Base-by-base conservation (phyloP, 2,888 invertebrate species). In the Malthinus seriepunctatus region DNA sequence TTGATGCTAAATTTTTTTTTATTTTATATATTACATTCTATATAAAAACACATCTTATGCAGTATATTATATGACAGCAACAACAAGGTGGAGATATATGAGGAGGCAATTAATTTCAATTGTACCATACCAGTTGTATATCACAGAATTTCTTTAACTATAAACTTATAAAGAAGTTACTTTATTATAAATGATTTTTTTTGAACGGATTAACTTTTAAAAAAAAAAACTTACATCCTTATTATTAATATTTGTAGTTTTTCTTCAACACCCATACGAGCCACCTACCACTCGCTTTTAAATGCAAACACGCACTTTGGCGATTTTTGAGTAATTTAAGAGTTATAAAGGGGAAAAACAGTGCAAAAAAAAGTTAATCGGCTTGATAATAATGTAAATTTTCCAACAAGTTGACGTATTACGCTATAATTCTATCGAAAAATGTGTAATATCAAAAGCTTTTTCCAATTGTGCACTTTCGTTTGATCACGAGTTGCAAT, bases 61-160 rank as follows among this genome's bases (percentile, higher is more conserved):
- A 23, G 23, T 23, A 23, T 23, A 23, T 23, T 23, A 23, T 23
- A 23, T 66, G 66, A 66, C 67, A 66, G 63, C 61, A 56, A 51
- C 60, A 65, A 64, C 67, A 55, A 66, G 65, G 63, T 63, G 51
- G 59, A 66, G 66, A 69, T 69, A 67, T 64, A 68, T 69, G 67
- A 65, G 63, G 63, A 60, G 60, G 65, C 63, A 68, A 69, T 69
- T 69, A 69, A 69, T 68, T 67, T 68, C 67, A 67, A 69, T 67
- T 69, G 67, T 67, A 62, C 59, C 63, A 60, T 63, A 64, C 56
- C 50, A 60, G 63, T 61, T 67, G 66, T 65, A 63, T 55, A 62
- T 63, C 63, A 63, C 56, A 60, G 67, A 66, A 65, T 57, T 59
- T 52, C 49, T 60, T 45, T 46, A 38, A 31, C 23, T 32, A n/a